phyloP scores from a whole-genome alignment of 2,797 vertebrate genomes.

The Macropodus opercularis region DNA sequence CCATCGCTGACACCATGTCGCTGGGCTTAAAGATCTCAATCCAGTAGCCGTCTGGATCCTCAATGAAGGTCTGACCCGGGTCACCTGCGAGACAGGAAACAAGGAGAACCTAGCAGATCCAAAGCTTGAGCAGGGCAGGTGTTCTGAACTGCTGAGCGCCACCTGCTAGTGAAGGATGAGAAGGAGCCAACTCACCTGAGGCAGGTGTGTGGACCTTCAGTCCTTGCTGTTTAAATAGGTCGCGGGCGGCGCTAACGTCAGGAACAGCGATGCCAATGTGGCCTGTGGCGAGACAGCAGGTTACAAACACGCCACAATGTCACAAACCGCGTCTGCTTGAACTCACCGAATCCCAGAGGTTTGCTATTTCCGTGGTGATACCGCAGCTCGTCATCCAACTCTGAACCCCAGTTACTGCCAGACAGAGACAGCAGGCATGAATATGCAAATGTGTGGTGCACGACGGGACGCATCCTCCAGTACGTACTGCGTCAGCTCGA shows the following conservation, averaged over 20 bases:
- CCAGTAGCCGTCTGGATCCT: slow-evolving; percentile 95
- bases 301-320: slow-evolving; percentile 13
- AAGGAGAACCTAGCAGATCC: too few species aligned
- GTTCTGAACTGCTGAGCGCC: too few species aligned
- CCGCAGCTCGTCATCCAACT: slow-evolving; percentile 83
- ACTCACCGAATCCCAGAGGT: slow-evolving; percentile 89
- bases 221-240: slow-evolving; percentile 87
- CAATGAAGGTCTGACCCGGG: slow-evolving; percentile 91
- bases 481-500: slow-evolving; percentile 91
- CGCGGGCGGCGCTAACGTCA: slow-evolving; percentile 86
- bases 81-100: slow-evolving; percentile 77
- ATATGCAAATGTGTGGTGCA: neutral
- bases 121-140: too few species aligned
- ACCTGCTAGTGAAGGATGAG: too few species aligned
- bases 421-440: neutral
- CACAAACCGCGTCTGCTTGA: neutral
- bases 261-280: slow-evolving; percentile 93
- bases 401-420: slow-evolving; percentile 92
- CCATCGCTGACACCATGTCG: slow-evolving; percentile 79
- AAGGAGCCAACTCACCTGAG: slow-evolving; percentile 86
- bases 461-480: neutral
- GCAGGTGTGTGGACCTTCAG: slow-evolving; percentile 89
- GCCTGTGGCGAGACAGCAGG: slow-evolving; percentile 72
- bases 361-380: slow-evolving; percentile 91
- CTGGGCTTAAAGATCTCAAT: slow-evolving; percentile 92